A percentile compares a stretch with the other conserved stretches of the same genome.
phyloP scores from a whole-genome alignment of 1,140 invertebrate genomes.

The Marisa cornuarietis region DNA sequence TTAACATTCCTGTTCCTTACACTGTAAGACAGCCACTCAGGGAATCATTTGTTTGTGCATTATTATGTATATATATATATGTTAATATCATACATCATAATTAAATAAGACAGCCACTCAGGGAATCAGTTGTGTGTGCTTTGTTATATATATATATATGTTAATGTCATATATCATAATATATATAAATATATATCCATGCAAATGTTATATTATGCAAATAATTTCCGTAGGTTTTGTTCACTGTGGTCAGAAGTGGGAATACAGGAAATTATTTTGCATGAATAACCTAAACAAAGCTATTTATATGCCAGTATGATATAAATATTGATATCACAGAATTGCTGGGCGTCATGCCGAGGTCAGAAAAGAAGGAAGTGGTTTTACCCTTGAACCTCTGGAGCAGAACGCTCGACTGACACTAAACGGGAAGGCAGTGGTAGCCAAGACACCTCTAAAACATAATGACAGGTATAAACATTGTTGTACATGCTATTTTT shows the following conservation, averaged over 20 bases:
- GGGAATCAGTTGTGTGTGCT: too few species aligned
- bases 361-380: conserved; percentile 62
- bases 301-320: conserved; percentile 3
- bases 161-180: too few species aligned
- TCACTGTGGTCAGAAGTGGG: neutral
- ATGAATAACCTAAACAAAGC: conserved; percentile 1
- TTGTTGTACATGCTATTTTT: too few species aligned
- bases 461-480: conserved; percentile 71
- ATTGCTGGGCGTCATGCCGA: conserved; percentile 71
- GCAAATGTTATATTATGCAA: too few species aligned
- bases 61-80: too few species aligned
- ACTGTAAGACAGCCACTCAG: too few species aligned
- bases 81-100: too few species aligned
- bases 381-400: conserved; percentile 67
- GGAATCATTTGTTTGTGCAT: too few species aligned
- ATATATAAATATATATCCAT: too few species aligned
- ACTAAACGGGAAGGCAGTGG: conserved; percentile 69
- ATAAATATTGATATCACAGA: conserved; percentile 53
- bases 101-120: too few species aligned
- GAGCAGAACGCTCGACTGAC: conserved; percentile 68
- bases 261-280: neutral
- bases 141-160: too few species aligned
- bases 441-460: conserved; percentile 65
- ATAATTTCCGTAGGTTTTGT: neutral
- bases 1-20: too few species aligned